These are phyloP conservation scores for Cydia fagiglandana DNA, from an alignment of 1,140 invertebrate genomes.

Conservation along the genomic window DNA sequence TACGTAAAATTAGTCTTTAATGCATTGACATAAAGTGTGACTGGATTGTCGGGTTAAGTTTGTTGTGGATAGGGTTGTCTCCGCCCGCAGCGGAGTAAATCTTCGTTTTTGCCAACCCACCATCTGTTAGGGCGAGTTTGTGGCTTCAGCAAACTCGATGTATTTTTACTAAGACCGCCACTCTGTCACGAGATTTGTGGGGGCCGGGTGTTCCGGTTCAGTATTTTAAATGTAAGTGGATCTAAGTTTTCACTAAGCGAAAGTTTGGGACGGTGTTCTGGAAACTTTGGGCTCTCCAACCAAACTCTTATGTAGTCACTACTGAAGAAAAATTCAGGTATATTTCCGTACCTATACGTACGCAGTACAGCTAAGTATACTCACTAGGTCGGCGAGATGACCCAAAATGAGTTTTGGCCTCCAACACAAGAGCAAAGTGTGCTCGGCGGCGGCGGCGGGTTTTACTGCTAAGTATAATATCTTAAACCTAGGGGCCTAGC, in stretches of 20 bases:
- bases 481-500: no score
- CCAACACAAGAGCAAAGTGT: no score
- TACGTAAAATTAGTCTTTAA: not conserved
- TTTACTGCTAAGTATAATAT: no score
- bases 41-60: not conserved
- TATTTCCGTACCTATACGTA: no score
- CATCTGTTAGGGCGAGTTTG: slow-evolving; percentile 30
- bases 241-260: not conserved
- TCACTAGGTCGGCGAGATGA: no score
- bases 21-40: not conserved
- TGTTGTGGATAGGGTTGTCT: slow-evolving; percentile 5
- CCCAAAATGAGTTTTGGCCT: no score
- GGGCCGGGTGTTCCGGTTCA: not conserved
- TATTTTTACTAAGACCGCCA: slow-evolving; percentile 30
- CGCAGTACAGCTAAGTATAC: no score
- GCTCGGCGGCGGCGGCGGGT: no score
- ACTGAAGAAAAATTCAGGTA: no score
- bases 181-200: slow-evolving; percentile 26
- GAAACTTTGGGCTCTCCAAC: not conserved
- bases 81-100: slow-evolving; percentile 27
- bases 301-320: no score
- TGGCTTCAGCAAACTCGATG: slow-evolving; percentile 13
- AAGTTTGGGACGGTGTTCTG: not conserved
- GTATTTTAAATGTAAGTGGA: slow-evolving; percentile 6
- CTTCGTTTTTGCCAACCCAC: slow-evolving; percentile 27